phyloP scores from a whole-genome alignment of 2,797 vertebrate genomes.

The Protonibea diacanthus region DNA sequence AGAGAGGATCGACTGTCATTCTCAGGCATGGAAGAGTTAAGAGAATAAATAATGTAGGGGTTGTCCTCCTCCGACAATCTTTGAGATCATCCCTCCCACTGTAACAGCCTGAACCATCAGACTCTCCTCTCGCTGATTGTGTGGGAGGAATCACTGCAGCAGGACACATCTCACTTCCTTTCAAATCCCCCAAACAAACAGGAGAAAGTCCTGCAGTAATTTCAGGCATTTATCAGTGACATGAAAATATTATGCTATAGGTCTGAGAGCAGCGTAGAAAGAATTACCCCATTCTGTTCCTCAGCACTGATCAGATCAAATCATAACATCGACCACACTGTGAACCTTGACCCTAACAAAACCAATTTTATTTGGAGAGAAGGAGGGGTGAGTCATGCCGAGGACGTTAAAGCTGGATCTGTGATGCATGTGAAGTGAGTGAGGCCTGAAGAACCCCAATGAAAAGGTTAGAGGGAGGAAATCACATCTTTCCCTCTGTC shows the following conservation, averaged over 20 bases:
- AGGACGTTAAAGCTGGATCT: conserved; percentile 74
- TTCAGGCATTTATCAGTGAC: conserved; percentile 25
- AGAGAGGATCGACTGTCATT: not conserved
- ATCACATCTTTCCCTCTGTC: conserved; percentile 47
- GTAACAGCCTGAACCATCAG: conserved; percentile 15
- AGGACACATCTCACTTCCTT: conserved; percentile 47
- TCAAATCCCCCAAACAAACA: conserved; percentile 72
- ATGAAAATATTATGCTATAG: conserved; percentile 40
- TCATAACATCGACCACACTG: conserved; percentile 66
- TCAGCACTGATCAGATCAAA: conserved; percentile 72
- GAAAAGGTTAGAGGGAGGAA: conserved; percentile 64
- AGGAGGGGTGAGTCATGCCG: conserved; percentile 62
- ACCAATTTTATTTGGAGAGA: conserved; percentile 77
- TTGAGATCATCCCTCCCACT: conserved; percentile 14
- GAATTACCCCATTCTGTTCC: conserved; percentile 67
- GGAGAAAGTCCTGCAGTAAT: conserved; percentile 25
- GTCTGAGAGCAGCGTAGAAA: conserved; percentile 28
- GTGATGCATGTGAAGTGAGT: conserved; percentile 69
- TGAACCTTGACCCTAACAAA: conserved; percentile 75
- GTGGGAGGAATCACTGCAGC: conserved; percentile 58
- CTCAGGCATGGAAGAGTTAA: not conserved
- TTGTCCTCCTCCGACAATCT: conserved; percentile 12
- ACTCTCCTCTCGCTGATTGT: not conserved
- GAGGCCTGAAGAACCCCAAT: conserved; percentile 39
- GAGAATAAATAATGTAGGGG: conserved; percentile 15